Base-by-base conservation (phyloP, 2,888 invertebrate genomes). In the Watsonalla cultraria region DNA sequence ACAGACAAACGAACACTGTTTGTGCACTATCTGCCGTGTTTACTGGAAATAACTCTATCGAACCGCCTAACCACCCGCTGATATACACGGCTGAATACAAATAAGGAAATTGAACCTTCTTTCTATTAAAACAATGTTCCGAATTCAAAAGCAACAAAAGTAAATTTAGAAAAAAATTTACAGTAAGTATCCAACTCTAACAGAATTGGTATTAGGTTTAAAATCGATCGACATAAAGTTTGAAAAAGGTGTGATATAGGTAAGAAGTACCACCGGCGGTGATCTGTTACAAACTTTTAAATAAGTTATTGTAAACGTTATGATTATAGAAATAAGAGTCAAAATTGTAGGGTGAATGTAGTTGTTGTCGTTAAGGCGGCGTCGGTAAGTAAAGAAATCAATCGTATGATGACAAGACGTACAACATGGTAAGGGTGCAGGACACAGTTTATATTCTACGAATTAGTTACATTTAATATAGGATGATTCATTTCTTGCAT, bases 191-290 rank as follows among this genome's bases (percentile, higher is more conserved):
- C 46, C 1, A 58, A 62, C 60, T 49, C 0, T 4, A 6, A 0
- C 0, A 2, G 0, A 0, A 42, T 11, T 4, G 5, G 0, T 0
- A n/a, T 53, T 76, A 54, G 56, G 59, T 60, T 55, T 0, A 61
- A 53, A 60, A 51, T 68, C 9, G 24, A 46, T 42, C 58, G 51
- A 0, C 2, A 13, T 37, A 5, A 9, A 13, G 50, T 48, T 35
- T 55, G 49, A 73, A 72, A 69, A 76, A 83, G 78, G 82, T 87
- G 85, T 84, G 81, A 76, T 76, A 78, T 80, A 81, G 75, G 81
- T 83, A 83, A 78, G 74, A 75, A 70, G 70, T 74, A 76, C 84
- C 84, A 75, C 80, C 80, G 70, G 69, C 74, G 78, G 69, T 53
- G 73, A 65, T 61, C 53, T 49, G 47, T 15, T 53, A 66, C 62